Conservation (phyloP, 2,888 invertebrate species). For the Heliconius hortense region DNA sequence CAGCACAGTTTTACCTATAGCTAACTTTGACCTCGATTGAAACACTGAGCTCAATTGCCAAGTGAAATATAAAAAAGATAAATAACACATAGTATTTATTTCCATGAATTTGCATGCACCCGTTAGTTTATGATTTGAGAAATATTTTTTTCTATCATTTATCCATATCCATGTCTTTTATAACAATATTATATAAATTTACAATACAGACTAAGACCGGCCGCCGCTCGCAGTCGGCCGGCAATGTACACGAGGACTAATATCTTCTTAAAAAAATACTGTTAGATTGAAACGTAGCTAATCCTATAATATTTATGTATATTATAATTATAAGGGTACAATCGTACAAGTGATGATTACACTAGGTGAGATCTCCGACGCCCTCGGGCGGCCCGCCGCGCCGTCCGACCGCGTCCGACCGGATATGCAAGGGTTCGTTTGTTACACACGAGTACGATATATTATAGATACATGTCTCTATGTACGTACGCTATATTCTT, state of each 20-base stretch:
- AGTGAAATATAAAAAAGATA: slow-evolving; percentile 82
- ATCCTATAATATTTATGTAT: slow-evolving; percentile 76
- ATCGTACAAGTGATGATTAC: slow-evolving; percentile 78
- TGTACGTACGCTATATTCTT: slow-evolving; percentile 60
- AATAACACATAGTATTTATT: slow-evolving; percentile 79
- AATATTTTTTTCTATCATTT: slow-evolving; percentile 75
- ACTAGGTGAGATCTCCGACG: slow-evolving; percentile 81
- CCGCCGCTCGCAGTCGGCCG: slow-evolving; percentile 67
- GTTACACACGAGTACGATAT: slow-evolving; percentile 57
- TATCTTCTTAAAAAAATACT: slow-evolving; percentile 83
- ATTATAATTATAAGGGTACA: slow-evolving; percentile 76
- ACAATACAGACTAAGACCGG: slow-evolving; percentile 76
- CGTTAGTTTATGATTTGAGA: slow-evolving; percentile 80
- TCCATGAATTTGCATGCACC: slow-evolving; percentile 81
- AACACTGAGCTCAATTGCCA: slow-evolving; percentile 73
- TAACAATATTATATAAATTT: slow-evolving; percentile 75
- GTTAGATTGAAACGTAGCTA: slow-evolving; percentile 82
- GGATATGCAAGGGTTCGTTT: slow-evolving; percentile 79
- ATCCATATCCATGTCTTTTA: slow-evolving; percentile 79
- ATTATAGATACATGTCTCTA: slow-evolving; percentile 61
- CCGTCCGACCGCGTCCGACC: slow-evolving; percentile 76
- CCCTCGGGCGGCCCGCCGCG: slow-evolving; percentile 73
- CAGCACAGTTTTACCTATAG: slow-evolving; percentile 48
- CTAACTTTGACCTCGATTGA: slow-evolving; percentile 64
- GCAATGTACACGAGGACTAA: slow-evolving; percentile 80